Evolutionary conservation across 2,888 invertebrate genomes (phyloP).

Genomic region (Magallana nippona): DNA sequence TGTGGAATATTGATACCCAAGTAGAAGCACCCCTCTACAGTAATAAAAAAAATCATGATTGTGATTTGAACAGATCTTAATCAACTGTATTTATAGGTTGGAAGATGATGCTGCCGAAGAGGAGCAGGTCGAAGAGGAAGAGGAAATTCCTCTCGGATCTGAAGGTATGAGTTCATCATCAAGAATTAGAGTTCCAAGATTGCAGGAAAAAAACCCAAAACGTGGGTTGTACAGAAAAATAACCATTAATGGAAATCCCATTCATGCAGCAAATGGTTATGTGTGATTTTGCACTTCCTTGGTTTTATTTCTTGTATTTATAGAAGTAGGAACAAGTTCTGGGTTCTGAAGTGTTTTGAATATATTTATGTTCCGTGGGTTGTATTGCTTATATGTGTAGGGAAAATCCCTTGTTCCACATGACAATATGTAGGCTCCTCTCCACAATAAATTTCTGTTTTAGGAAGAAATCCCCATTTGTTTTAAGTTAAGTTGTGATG

Average conservation of each 20-base stretch:
- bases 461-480: background rate
- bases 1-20: no score
- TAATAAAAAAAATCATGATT: no score
- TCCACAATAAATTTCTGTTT: background rate
- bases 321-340: no score
- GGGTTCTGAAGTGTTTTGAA: no score
- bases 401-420: background rate
- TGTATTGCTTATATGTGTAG: background rate
- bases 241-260: no score
- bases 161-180: conserved; percentile 33
- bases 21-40: no score
- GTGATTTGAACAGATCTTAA: no score
- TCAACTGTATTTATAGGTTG: background rate
- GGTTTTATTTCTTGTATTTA: background rate
- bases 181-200: background rate
- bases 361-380: no score
- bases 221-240: no score
- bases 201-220: background rate
- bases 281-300: background rate
- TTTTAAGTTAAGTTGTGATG: background rate
- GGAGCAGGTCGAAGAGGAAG: conserved; percentile 30
- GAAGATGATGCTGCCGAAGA: conserved; percentile 3
- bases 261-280: no score
- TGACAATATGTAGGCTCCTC: background rate
- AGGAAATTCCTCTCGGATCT: conserved; percentile 41